Evolutionary conservation across 2,113 vertebrate species (phyloP), one percentile per base, ranked within the genome.

Genomic region (Alexandromys fortis): DNA sequence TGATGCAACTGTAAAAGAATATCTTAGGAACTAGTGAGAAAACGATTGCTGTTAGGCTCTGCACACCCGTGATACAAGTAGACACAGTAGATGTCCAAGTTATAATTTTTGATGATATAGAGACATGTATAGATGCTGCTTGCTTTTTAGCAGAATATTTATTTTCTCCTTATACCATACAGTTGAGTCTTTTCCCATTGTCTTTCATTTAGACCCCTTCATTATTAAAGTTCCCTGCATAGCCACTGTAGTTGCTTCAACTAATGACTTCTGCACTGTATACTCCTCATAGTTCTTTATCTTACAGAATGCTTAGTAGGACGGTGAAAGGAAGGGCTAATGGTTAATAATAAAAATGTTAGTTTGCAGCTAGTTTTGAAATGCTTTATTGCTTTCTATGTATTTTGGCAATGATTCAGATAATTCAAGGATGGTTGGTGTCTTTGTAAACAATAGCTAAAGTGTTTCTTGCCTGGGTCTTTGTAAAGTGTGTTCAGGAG

Each of bases 371-470:
- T 86, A 86, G 5, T 86, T 82, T 82, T 82, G 35, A 82, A 82
- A 38, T 38, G 79, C 22, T 22, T 82, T 89, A 49, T 42, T 79
- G 70, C 24, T 87, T 81, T 73, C 28, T 78, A 0, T 78, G 47
- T 91, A 26, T 86, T 91, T 93, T 61, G 47, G 12, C 89, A 93
- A 47, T 52, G 35, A 75, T 63, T 78, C 35, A 86, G 22, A 75
- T 91, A n/a, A 89, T 89, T 95, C 26, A 94, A 16, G 13, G 81
- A 28, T 38, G 49, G 45, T 94, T 38, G 49, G 45, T 94, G 24
- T 70, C 79, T 95, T 86, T 87, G 52, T 68, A 95, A 93, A n/a
- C 73, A 81, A 17, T 24, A 76, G 0, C 30, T 89, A 28, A 92
- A 65, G 58, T 94, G 47, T 95, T 76, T 21, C 33, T 63, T 72